phyloP scores from a whole-genome alignment of 1,140 invertebrate genomes.

The Mylabris phalerata region DNA sequence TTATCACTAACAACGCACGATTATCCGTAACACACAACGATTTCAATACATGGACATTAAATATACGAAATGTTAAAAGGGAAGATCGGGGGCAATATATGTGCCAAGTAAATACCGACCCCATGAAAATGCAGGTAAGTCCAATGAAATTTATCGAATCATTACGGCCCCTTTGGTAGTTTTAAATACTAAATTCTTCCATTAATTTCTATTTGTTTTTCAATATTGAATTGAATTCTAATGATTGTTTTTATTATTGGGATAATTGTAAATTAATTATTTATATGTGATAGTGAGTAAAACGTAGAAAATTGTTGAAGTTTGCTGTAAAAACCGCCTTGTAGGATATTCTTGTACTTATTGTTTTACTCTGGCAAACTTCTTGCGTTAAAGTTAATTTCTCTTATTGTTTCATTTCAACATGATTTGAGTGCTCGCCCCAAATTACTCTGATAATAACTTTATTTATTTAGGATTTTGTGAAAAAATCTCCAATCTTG shows the following conservation, averaged over 20 bases:
- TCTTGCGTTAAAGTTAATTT: too few species aligned
- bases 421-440: too few species aligned
- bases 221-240: background rate
- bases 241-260: background rate
- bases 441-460: too few species aligned
- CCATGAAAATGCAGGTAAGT: constrained; percentile 83
- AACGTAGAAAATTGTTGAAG: too few species aligned
- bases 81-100: constrained; percentile 83
- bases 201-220: background rate
- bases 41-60: constrained; percentile 81
- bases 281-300: background rate
- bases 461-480: too few species aligned
- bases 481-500: too few species aligned
- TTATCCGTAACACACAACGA: constrained; percentile 81
- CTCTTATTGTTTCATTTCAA: too few species aligned
- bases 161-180: background rate
- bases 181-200: background rate
- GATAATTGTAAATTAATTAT: background rate
- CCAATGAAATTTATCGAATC: background rate
- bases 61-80: constrained; percentile 71
- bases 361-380: too few species aligned
- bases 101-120: constrained; percentile 91
- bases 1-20: constrained; percentile 84
- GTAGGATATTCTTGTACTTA: too few species aligned
- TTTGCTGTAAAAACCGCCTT: too few species aligned